Percentiles rank a stretch among this genome's conserved stretches.
Conservation (phyloP, 2,113 vertebrate species). For the Onychorhynchus coronatus region DNA sequence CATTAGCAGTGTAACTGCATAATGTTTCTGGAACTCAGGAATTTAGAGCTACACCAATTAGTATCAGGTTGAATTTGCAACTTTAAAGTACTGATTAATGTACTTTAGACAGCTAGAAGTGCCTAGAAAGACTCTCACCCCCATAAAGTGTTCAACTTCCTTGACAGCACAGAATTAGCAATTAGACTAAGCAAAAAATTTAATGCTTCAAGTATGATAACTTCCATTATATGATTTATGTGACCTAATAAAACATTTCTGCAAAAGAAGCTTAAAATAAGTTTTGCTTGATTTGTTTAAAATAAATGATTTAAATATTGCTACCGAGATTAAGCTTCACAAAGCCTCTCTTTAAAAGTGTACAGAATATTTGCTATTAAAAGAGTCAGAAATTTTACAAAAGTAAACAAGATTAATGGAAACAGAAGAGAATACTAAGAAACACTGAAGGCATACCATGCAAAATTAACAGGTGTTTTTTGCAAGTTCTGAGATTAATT, state of each 20-base stretch:
- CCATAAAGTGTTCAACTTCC: not conserved
- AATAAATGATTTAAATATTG: not conserved
- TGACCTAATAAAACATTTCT: slow-evolving; percentile 11
- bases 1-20: not conserved
- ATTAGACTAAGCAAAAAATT: not conserved
- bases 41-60: not conserved
- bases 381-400: not conserved
- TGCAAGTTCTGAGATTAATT: not conserved
- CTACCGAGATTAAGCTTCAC: not conserved
- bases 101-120: not conserved
- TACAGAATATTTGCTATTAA: not conserved
- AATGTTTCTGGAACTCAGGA: not conserved
- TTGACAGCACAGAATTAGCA: not conserved
- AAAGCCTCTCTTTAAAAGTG: not conserved
- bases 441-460: not conserved
- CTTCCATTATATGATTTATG: slow-evolving; percentile 3
- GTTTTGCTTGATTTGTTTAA: not conserved
- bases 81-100: not conserved
- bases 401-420: not conserved
- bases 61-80: not conserved
- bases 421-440: not conserved
- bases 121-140: not conserved
- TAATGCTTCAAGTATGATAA: not conserved
- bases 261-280: not conserved
- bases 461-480: not conserved